Percentiles rank a stretch among this genome's conserved stretches.
Evolutionary conservation across 2,888 invertebrate genomes (phyloP).

Genomic region (Chloroclystis v-ata): DNA sequence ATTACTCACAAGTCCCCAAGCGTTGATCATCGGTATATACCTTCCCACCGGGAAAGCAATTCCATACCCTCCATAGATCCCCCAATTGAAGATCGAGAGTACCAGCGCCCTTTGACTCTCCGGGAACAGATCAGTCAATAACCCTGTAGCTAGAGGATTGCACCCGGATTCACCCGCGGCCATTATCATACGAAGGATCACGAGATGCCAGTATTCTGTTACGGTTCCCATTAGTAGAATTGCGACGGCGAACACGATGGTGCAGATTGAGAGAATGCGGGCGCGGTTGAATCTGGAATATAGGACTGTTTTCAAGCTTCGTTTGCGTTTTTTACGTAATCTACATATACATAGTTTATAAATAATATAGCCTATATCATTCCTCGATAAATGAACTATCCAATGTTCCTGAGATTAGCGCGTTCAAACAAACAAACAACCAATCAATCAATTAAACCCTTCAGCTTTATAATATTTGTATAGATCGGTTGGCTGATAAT

Average conservation of each 20-base stretch:
- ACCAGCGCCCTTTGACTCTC: conserved; percentile 91
- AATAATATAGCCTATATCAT: no score
- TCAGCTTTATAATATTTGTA: no score
- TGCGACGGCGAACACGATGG: conserved; percentile 88
- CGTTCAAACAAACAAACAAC: no score
- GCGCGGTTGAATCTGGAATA: conserved; percentile 82
- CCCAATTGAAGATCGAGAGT: conserved; percentile 96
- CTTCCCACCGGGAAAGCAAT: conserved; percentile 94
- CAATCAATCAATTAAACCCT: no score
- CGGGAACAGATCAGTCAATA: conserved; percentile 88
- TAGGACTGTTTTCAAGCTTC: no score
- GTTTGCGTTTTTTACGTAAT: no score
- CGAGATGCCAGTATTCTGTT: conserved; percentile 93
- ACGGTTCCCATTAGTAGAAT: conserved; percentile 92
- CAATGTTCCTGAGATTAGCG: no score
- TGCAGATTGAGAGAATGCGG: conserved; percentile 85
- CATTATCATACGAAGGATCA: conserved; percentile 89
- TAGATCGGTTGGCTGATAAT: no score
- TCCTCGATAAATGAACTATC: no score
- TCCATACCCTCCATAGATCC: conserved; percentile 95
- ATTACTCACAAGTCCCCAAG: conserved; percentile 82
- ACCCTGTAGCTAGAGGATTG: conserved; percentile 91
- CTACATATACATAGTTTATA: no score
- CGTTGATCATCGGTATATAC: conserved; percentile 85
- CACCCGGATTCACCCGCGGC: conserved; percentile 93